Percentiles rank a stretch among this genome's conserved stretches.
phyloP scores from a whole-genome alignment of 2,888 invertebrate genomes.

The Ichneumoninae sp. region DNA sequence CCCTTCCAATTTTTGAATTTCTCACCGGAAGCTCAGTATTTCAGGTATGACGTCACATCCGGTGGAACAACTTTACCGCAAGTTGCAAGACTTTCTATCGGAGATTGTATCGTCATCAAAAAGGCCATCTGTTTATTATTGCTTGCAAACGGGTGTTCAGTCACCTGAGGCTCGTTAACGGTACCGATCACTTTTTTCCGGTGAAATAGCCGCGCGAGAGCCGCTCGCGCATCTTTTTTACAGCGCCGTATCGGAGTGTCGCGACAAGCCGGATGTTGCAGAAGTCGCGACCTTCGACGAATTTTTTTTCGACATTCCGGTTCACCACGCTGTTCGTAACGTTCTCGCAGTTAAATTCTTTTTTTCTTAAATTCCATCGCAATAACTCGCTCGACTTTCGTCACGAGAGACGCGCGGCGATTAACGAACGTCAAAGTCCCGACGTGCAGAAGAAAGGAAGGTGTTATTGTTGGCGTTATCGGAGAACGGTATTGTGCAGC shows the following conservation, averaged over 20 bases:
- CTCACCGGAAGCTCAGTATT: too few species aligned
- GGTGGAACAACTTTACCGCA: too few species aligned
- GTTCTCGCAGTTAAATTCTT: background rate
- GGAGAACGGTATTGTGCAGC: background rate
- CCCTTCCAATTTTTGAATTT: too few species aligned
- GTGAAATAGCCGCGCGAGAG: constrained; percentile 36
- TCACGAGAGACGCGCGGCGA: background rate
- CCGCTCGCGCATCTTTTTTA: constrained; percentile 26
- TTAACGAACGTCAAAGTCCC: background rate
- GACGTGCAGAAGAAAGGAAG: background rate
- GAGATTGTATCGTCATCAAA: constrained; percentile 28
- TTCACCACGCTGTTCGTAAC: background rate
- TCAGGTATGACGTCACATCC: too few species aligned
- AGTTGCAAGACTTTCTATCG: background rate
- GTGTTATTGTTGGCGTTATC: background rate
- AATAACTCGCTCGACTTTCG: background rate
- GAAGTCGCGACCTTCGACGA: constrained; percentile 48
- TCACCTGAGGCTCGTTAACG: constrained; percentile 62
- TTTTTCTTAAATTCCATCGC: background rate
- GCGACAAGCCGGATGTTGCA: constrained; percentile 35
- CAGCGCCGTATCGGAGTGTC: background rate
- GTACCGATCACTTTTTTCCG: constrained; percentile 39
- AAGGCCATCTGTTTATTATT: constrained; percentile 19
- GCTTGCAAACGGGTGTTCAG: constrained; percentile 44
- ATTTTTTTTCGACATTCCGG: constrained; percentile 27